Evolutionary conservation across 2,113 vertebrate species (phyloP), one percentile per base, ranked within the genome.

Genomic region (Scophthalmus maximus): DNA sequence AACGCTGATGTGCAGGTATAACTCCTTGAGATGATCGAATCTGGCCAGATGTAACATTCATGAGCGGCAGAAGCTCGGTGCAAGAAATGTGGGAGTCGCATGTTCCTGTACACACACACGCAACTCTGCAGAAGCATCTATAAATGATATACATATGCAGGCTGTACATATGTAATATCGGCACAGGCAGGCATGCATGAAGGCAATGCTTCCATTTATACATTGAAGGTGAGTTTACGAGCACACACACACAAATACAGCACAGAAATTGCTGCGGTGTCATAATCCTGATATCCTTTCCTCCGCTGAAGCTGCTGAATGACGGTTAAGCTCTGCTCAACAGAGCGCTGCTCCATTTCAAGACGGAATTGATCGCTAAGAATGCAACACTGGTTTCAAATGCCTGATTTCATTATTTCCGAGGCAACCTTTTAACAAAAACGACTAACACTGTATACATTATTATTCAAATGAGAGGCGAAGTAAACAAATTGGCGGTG

Each of bases 11-110:
- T 38, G 58, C 30, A 34, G 7, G 20, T 56, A 25, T 25, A 29
- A 81, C 50, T 70, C 56, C n/a, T n/a, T 23, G 23, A 60, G 47
- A 5, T 25, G 67, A 79, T 69, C 1, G 34, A 78, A 85, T 79
- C 29, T 61, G 40, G 23, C 57, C 18, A 4, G 29, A 86, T 86
- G 47, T 23, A 83, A 79, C 79, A 85, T 85, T 86, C 25, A 79
- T 87, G 74, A 79, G 79, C 26, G 46, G 57, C 52, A 52, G 51
- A 51, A 18, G 73, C 67, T 51, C 18, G 8, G 42, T 2, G 65
- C 53, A 78, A 46, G 55, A 76, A 66, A 78, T 72, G 60, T 52
- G 61, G 29, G 18, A 77, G 73, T 67, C 3, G 63, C 83, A 60
- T 82, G 61, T 71, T 79, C 23, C 59, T 60, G 69, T 58, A 59